Conservation (phyloP, 2,113 vertebrate genomes). For the Peromyscus leucopus region DNA sequence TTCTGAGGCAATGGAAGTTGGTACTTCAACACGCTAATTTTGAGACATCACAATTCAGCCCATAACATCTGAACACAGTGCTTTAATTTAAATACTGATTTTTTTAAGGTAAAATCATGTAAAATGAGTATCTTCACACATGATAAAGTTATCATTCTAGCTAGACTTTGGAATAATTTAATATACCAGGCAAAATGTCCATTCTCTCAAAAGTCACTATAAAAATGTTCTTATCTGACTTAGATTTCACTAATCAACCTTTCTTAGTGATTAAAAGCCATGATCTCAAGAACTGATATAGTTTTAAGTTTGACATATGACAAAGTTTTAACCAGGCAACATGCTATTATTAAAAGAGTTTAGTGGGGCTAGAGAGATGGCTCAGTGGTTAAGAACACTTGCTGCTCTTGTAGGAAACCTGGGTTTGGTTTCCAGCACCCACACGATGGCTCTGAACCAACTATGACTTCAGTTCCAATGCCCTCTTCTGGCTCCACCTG, state of each 20-base stretch:
- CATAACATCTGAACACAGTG: neutral
- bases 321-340: neutral
- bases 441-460: neutral
- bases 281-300: neutral
- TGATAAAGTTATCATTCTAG: neutral
- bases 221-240: neutral
- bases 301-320: neutral
- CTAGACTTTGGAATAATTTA: constrained; percentile 40
- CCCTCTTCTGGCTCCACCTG: neutral
- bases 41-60: neutral
- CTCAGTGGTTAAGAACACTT: neutral
- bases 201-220: neutral
- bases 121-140: neutral
- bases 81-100: neutral
- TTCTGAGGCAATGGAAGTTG: neutral
- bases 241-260: neutral
- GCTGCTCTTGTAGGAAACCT: neutral
- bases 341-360: neutral
- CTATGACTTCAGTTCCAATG: neutral
- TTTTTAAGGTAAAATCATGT: neutral
- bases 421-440: neutral
- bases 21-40: neutral
- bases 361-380: neutral
- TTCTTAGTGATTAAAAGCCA: constrained; percentile 36
- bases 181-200: neutral